A percentile compares a stretch with the other conserved stretches of the same genome.
Evolutionary conservation across 2,113 vertebrate species (phyloP).

Genomic region (Mastomys natalensis): DNA sequence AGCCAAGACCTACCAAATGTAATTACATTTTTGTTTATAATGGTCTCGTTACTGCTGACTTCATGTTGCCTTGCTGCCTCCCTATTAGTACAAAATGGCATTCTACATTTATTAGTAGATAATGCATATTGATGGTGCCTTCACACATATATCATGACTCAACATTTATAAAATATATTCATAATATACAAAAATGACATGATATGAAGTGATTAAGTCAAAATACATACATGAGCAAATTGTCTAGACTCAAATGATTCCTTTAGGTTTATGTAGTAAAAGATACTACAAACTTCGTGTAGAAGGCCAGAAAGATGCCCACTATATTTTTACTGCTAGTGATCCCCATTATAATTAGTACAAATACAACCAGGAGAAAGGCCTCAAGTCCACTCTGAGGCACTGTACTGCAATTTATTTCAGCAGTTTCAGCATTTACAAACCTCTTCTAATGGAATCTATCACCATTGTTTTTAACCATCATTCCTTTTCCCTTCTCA

Average conservation of each 20-base stretch:
- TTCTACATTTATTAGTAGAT: slow-evolving; percentile 77
- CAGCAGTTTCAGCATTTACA: slow-evolving; percentile 75
- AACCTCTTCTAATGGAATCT: slow-evolving; percentile 71
- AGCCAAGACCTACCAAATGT: slow-evolving; percentile 87
- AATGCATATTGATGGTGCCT: slow-evolving; percentile 75
- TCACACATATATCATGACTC: slow-evolving; percentile 75
- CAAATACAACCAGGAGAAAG: slow-evolving; percentile 74
- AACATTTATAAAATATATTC: slow-evolving; percentile 80
- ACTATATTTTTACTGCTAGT: slow-evolving; percentile 72
- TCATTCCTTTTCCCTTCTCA: slow-evolving; percentile 71
- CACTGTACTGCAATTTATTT: slow-evolving; percentile 50
- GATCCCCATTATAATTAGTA: slow-evolving; percentile 65
- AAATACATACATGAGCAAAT: slow-evolving; percentile 62
- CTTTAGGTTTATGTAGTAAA: slow-evolving; percentile 70
- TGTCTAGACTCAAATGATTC: slow-evolving; percentile 74
- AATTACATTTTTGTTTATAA: slow-evolving; percentile 91
- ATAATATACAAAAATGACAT: slow-evolving; percentile 78
- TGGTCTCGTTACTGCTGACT: slow-evolving; percentile 86
- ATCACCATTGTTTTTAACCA: slow-evolving; percentile 75
- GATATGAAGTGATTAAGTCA: slow-evolving; percentile 63
- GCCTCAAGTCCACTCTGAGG: slow-evolving; percentile 81
- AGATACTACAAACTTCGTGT: slow-evolving; percentile 59
- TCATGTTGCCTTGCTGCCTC: slow-evolving; percentile 80
- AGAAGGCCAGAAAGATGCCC: slow-evolving; percentile 2
- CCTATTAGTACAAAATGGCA: slow-evolving; percentile 73